Conservation (phyloP, 2,113 vertebrate species). For the Thoracochromis brauschi region DNA sequence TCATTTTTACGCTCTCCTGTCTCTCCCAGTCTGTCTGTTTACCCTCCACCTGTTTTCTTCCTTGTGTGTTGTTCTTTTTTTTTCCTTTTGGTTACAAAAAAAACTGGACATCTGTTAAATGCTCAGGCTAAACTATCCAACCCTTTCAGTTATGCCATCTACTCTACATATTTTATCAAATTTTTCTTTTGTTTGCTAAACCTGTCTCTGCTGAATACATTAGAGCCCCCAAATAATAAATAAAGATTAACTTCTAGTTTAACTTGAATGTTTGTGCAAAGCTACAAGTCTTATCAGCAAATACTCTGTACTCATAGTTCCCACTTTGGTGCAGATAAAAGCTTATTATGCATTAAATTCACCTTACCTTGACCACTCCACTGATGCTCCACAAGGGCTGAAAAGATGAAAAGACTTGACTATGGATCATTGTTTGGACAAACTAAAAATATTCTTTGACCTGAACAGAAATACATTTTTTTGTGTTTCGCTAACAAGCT, state of each 20-base stretch:
- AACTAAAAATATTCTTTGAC: background rate
- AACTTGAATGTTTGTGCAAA: background rate
- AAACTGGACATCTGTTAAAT: background rate
- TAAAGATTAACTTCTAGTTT: background rate
- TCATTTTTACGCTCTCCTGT: background rate
- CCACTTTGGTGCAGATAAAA: background rate
- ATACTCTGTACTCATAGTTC: background rate
- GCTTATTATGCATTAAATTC: background rate
- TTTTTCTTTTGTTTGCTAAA: background rate
- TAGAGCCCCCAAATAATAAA: background rate
- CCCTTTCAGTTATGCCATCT: background rate
- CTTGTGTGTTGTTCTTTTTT: background rate
- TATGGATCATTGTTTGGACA: background rate
- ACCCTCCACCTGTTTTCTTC: background rate
- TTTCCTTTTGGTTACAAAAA: fast-evolving
- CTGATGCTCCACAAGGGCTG: fast-evolving
- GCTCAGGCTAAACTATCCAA: background rate
- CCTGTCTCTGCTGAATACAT: background rate
- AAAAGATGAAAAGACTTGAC: background rate
- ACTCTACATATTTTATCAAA: background rate
- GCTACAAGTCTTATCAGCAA: background rate
- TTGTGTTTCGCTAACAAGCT: background rate
- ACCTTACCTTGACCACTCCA: background rate
- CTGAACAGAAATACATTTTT: background rate
- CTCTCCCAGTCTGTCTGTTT: background rate